Conservation (phyloP, 2,797 vertebrate genomes). For the Perodicticus potto region DNA sequence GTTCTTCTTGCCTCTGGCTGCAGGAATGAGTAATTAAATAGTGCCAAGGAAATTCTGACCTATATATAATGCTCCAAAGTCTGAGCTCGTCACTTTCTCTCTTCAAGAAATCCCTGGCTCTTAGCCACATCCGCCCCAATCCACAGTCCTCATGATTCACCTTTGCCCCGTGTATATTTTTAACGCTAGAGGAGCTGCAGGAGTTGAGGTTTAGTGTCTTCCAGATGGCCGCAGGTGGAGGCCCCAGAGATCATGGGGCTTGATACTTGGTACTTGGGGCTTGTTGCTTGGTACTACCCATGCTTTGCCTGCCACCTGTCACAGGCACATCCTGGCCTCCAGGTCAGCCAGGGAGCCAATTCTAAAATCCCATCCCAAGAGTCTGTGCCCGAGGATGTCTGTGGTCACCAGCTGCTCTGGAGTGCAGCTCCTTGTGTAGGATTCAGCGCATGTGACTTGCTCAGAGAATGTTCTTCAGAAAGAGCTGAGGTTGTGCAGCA, state of each 20-base stretch:
- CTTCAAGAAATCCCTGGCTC: background rate
- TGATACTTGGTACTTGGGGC: too few species aligned
- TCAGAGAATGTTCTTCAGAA: background rate
- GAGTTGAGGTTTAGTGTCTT: too few species aligned
- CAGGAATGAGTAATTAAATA: background rate
- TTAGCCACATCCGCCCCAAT: background rate
- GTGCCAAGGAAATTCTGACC: background rate
- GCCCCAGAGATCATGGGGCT: fast-evolving
- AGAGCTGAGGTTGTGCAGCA: background rate
- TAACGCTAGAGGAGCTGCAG: too few species aligned
- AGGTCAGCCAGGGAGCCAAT: fast-evolving
- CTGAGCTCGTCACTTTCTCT: background rate
- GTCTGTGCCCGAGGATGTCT: background rate
- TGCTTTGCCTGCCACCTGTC: fast-evolving
- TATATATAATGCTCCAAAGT: background rate
- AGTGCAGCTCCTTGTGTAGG: fast-evolving
- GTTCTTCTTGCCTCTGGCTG: background rate
- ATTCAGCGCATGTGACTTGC: fast-evolving
- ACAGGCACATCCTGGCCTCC: fast-evolving
- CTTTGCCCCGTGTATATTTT: background rate
- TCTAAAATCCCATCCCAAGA: background rate
- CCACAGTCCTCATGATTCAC: background rate
- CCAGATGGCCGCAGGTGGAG: too few species aligned
- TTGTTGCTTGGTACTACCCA: fast-evolving
- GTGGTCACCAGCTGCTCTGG: background rate